Base-by-base conservation (phyloP, 2,113 vertebrate species). In the Ariopsis seemanni region DNA sequence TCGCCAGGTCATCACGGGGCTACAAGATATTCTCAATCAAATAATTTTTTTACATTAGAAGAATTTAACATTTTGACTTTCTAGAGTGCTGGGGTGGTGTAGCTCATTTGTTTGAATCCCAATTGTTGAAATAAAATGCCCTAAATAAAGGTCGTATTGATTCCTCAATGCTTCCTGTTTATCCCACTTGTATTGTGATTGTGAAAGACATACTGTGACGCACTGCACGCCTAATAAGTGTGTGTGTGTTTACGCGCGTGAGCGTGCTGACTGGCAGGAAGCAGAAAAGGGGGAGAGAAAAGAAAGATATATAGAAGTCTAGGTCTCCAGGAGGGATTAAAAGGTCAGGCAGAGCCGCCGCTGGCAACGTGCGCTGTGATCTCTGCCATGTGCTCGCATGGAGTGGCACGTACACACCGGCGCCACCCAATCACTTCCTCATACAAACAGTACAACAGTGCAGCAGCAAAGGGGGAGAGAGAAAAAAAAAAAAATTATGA, bases 371-470 rank as follows among this genome's bases (percentile, higher is more conserved):
- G 88, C 87, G 82, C 90, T 60, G 88, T 88, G 92, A 90, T 89
- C 89, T 88, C 89, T 88, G 83, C 87, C 84, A 89, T 69, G 79
- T 82, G 90, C 90, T 92, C n/a, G 65, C 85, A 79, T 79, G 67
- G 85, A 91, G 87, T 85, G 0, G 92, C 93, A 94, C 90, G 92
- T 94, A 95, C 89, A 53, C 93, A 94, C 75, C 25, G 84, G 77
- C 89, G 82, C 80, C 88, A 90, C 93, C 91, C 93, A 92, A 92
- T 90, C 81, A 42, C 89, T 91, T 91, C 87, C 89, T 86, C 89
- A 87, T 53, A 83, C 34, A 50, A 53, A 82, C 34, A 88, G 90
- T 86, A 89, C 92, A 89, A 93, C 89, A 92, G 77, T 81, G 60
- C 78, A 55, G 53, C 14, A 14, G n/a, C 11, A 77, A 20, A 9